phyloP scores from a whole-genome alignment of 2,797 vertebrate genomes.

The Echeneis naucrates region DNA sequence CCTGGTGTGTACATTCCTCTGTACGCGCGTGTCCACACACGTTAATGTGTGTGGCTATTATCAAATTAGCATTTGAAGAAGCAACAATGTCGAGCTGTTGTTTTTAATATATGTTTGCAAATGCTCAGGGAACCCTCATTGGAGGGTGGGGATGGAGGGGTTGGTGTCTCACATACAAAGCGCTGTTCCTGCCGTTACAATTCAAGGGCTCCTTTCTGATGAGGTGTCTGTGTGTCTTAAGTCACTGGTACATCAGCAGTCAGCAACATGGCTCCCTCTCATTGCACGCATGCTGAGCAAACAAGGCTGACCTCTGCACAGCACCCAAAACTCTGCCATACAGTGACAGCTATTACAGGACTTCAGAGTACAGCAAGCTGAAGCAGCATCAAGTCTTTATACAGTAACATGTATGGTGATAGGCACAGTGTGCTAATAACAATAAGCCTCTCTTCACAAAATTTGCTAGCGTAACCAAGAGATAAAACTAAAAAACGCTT shows the following conservation, averaged over 20 bases:
- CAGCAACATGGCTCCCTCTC: slow-evolving; percentile 68
- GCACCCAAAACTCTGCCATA: slow-evolving; percentile 50
- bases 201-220: slow-evolving; percentile 61
- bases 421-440: not conserved
- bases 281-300: slow-evolving; percentile 68
- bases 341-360: slow-evolving; percentile 65
- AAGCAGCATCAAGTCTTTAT: not conserved
- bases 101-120: not conserved
- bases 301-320: slow-evolving; percentile 74
- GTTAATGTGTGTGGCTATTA: not conserved
- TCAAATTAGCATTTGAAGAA: slow-evolving; percentile 6
- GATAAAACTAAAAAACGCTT: not conserved
- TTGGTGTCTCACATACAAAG: not conserved
- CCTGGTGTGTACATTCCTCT: not conserved
- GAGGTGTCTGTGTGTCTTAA: slow-evolving; percentile 70
- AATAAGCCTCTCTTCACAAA: not conserved
- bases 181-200: slow-evolving; percentile 48
- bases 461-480: not conserved
- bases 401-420: not conserved
- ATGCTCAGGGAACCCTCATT: not conserved
- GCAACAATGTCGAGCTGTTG: not conserved
- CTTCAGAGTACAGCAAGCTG: slow-evolving; percentile 39
- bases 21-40: not conserved
- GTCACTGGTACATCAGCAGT: slow-evolving; percentile 72
- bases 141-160: not conserved